Evolutionary conservation across 2,888 invertebrate genomes (phyloP), one percentile per base, ranked within the genome.

Genomic region (Dichetophora obliterata): DNA sequence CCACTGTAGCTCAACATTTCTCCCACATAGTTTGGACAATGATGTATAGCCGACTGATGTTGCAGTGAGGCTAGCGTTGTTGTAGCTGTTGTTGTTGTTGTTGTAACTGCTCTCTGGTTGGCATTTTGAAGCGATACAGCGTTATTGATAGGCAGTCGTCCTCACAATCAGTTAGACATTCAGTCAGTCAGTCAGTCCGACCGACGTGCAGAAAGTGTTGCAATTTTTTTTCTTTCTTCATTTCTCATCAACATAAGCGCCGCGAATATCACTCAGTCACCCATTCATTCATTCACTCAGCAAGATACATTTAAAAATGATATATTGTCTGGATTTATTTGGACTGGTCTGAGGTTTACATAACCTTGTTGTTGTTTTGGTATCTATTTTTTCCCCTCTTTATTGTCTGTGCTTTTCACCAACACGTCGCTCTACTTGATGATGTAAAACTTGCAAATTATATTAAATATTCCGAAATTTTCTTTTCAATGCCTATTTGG

Each of bases 71-170:
- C 52, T 74, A 27, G 11, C 52, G 65, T 31, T 31, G 71, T 34
- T 57, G 57, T 31, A 43, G 19, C 22, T 68, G 43, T 14, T 57
- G 22, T 22, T 37, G 37, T 37, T 37, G 8, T 37, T 43, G 1
- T 19, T 8, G 66, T 24, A 34, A 65, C 52, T 74, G 66, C 54
- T 31, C 31, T 31, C 3, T 31, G 5, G 31, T 31, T 31, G 31
- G 31, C 74, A 66, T 66, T 74, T 74, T 34, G 50, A 27, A 11
- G 54, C 11, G 34, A 70, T 54, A 50, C 16, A 34, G 9, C 31
- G 34, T 24, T 52, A 59, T 54, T 63, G 72, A 66, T 43, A 48
- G 52, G 75, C 61, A 75, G 65, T 65, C 69, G 57, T 71, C 50
- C 63, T 52, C 52, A 52, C 74, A 52, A 11, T 34, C 65, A 65